Conservation (phyloP, 2,888 invertebrate species). For the Abscondita cerata region DNA sequence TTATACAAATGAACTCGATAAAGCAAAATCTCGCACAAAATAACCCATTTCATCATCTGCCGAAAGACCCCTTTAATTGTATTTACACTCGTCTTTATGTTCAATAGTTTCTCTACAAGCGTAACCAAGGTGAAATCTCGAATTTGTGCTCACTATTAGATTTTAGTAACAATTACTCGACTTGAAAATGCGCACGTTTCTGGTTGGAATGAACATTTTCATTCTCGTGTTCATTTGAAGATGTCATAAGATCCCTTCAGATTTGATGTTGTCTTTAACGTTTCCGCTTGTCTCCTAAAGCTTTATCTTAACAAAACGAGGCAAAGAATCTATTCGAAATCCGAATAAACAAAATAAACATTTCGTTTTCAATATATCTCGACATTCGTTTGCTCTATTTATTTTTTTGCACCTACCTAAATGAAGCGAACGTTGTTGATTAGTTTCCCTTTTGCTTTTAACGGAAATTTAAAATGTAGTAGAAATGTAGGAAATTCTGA, state of each 20-base stretch:
- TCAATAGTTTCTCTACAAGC: no score
- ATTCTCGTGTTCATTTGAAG: slow-evolving; percentile 13
- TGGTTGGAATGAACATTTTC: slow-evolving; percentile 11
- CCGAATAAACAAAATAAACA: slow-evolving; percentile 18
- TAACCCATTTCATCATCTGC: no score
- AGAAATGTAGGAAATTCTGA: no score
- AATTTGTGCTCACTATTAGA: slow-evolving; percentile 2
- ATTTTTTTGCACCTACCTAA: not conserved
- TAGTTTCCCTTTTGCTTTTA: no score
- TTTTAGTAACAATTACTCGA: slow-evolving; percentile 16
- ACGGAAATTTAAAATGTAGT: no score
- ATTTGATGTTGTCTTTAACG: slow-evolving; percentile 24
- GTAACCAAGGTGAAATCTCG: no score
- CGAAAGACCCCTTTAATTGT: no score
- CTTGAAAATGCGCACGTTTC: slow-evolving; percentile 23
- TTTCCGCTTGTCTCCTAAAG: slow-evolving; percentile 22
- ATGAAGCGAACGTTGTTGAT: not conserved
- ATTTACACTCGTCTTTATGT: no score
- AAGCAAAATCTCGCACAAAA: no score
- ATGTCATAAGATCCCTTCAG: slow-evolving; percentile 12
- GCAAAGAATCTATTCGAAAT: slow-evolving; percentile 17
- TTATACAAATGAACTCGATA: no score
- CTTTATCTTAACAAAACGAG: slow-evolving; percentile 20
- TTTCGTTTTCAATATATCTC: slow-evolving; percentile 18
- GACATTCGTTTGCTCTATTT: not conserved